phyloP scores from a whole-genome alignment of 2,888 invertebrate genomes.

The Diachrysia chrysitis region DNA sequence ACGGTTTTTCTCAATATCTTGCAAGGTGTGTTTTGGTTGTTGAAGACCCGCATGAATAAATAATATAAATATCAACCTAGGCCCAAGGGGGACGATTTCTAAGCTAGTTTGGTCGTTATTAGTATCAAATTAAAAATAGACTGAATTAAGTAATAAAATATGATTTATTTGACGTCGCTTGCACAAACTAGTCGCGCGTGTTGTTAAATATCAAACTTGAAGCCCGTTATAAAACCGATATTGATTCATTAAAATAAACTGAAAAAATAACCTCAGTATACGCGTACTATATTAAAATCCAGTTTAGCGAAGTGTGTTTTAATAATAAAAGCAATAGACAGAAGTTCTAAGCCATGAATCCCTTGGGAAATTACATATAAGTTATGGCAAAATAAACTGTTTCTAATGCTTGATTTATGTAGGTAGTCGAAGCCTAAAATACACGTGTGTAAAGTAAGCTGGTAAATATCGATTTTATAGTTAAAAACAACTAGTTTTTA shows the following conservation, averaged over 20 bases:
- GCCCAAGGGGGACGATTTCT: no score
- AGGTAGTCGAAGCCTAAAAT: neutral
- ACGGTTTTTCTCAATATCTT: no score
- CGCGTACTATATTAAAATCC: neutral
- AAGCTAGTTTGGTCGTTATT: no score
- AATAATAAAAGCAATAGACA: neutral
- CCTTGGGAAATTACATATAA: slow-evolving; percentile 4
- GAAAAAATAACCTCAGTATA: neutral
- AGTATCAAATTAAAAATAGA: slow-evolving; percentile 16
- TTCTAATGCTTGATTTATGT: neutral
- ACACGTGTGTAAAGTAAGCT: neutral
- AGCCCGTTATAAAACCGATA: slow-evolving; percentile 4
- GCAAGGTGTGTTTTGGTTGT: no score
- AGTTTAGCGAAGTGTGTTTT: neutral
- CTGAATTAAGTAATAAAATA: slow-evolving; percentile 41
- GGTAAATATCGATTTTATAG: neutral
- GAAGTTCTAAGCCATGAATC: neutral
- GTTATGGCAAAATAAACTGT: neutral
- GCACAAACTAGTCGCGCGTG: slow-evolving; percentile 37
- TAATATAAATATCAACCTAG: no score
- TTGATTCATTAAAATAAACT: neutral
- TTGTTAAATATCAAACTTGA: slow-evolving; percentile 25
- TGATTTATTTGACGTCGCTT: slow-evolving; percentile 39
- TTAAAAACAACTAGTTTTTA: neutral
- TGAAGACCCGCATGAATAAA: no score